Percentiles rank a stretch among this genome's conserved stretches.
These are phyloP conservation scores for Schlechtendalia chinensis DNA, from an alignment of 1,140 invertebrate species.

Conservation along the genomic window DNA sequence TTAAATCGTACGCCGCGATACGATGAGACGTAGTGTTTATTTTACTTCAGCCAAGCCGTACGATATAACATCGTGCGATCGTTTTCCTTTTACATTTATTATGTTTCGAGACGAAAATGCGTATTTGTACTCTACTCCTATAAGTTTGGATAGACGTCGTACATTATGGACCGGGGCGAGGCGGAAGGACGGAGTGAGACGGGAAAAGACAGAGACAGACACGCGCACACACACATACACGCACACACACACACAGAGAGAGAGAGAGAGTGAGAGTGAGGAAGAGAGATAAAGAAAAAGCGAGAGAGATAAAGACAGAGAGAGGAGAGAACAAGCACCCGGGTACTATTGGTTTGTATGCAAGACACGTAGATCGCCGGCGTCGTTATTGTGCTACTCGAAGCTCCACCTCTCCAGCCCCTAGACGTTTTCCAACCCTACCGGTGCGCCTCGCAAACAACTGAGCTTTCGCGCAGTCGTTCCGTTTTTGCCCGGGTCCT, in stretches of 20 bases:
- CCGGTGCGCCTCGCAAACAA: constrained; percentile 25
- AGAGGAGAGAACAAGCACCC: background rate
- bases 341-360: constrained; percentile 44
- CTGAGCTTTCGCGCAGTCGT: constrained; percentile 1
- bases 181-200: background rate
- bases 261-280: background rate
- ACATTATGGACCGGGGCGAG: too few relatives aligned
- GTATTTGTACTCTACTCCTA: background rate
- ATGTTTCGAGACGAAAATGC: background rate
- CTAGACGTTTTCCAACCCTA: constrained; percentile 18
- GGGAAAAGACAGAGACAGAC: background rate
- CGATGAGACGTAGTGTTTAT: too few relatives aligned
- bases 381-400: constrained; percentile 48
- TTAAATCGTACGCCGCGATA: too few relatives aligned
- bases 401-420: constrained; percentile 42
- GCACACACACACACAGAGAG: too few relatives aligned
- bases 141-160: background rate
- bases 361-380: constrained; percentile 43
- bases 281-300: background rate
- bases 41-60: too few relatives aligned
- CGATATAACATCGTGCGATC: background rate
- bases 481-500: background rate
- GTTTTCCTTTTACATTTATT: background rate
- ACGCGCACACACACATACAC: too few relatives aligned
- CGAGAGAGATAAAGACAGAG: background rate